Evolutionary conservation across 2,797 vertebrate species (phyloP).

Genomic region (Peromyscus eremicus): DNA sequence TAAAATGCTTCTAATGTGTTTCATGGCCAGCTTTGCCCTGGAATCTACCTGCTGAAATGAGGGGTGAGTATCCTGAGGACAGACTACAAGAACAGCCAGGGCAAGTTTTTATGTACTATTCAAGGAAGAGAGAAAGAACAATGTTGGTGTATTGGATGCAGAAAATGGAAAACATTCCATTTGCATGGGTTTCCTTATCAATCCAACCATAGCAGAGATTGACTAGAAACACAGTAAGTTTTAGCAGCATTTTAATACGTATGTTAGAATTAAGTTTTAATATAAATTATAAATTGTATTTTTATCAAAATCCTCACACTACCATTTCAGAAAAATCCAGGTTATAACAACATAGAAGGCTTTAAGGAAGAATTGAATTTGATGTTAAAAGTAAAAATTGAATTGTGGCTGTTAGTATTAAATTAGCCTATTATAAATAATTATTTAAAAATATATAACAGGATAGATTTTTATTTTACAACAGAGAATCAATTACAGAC

Average conservation of each 20-base stretch:
- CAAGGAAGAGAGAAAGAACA: neutral
- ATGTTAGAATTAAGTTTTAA: constrained; percentile 6
- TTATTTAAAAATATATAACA: neutral
- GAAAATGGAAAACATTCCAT: neutral
- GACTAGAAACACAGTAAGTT: neutral
- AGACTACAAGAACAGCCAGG: neutral
- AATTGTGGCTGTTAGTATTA: neutral
- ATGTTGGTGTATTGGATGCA: neutral
- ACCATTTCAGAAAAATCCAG: neutral
- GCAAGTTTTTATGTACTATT: constrained; percentile 14
- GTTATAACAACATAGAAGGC: neutral
- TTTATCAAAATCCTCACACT: neutral
- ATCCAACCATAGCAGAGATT: neutral
- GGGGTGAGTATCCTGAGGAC: neutral
- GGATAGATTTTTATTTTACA: neutral
- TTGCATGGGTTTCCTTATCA: neutral
- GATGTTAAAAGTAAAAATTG: neutral
- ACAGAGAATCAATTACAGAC: neutral
- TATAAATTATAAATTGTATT: neutral
- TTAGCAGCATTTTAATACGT: neutral
- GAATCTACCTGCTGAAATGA: neutral
- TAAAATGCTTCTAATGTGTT: constrained; percentile 13
- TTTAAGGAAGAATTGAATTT: neutral
- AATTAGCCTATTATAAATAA: constrained; percentile 12
- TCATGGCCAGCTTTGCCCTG: neutral